Evolutionary conservation across 1,140 invertebrate genomes (phyloP).

Genomic region (Steinernema feltiae): DNA sequence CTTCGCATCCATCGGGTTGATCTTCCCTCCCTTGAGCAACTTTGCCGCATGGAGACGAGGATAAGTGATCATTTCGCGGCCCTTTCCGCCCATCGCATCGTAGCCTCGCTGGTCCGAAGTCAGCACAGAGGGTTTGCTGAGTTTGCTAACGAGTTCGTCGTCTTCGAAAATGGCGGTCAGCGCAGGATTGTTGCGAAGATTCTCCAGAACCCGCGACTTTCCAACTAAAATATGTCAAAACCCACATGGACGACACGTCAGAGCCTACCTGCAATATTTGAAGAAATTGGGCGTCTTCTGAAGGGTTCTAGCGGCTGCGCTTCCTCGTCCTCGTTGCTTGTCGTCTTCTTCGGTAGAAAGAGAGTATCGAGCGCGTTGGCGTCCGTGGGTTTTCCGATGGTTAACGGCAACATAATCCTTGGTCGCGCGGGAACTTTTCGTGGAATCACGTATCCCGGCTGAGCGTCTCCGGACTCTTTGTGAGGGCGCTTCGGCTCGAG

Average conservation of each 20-base stretch:
- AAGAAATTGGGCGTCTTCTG: slow-evolving; percentile 16
- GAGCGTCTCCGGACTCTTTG: slow-evolving; percentile 21
- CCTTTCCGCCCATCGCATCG: slow-evolving; percentile 27
- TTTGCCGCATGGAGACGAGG: slow-evolving; percentile 30
- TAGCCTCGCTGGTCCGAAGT: slow-evolving; percentile 11
- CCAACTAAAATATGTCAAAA: neutral
- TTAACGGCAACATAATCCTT: slow-evolving; percentile 33
- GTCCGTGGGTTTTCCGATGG: slow-evolving; percentile 23
- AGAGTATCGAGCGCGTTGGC: neutral
- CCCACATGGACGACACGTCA: slow-evolving; percentile 1
- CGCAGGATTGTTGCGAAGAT: slow-evolving; percentile 29
- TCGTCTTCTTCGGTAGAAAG: neutral
- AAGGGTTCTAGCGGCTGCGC: slow-evolving; percentile 14
- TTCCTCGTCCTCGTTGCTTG: neutral
- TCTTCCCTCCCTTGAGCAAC: slow-evolving; percentile 18
- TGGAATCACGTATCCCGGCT: slow-evolving; percentile 31
- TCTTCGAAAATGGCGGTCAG: slow-evolving; percentile 36
- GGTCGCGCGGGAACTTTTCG: slow-evolving; percentile 30
- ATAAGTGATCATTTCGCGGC: slow-evolving; percentile 15
- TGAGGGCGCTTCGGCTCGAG: slow-evolving; percentile 20
- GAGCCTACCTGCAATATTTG: slow-evolving; percentile 6
- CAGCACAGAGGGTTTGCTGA: slow-evolving; percentile 25
- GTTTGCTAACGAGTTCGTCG: slow-evolving; percentile 22
- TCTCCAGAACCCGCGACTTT: neutral
- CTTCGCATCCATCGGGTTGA: slow-evolving; percentile 26